Conservation (phyloP, 2,888 invertebrate species). For the Entomobrya proxima region DNA sequence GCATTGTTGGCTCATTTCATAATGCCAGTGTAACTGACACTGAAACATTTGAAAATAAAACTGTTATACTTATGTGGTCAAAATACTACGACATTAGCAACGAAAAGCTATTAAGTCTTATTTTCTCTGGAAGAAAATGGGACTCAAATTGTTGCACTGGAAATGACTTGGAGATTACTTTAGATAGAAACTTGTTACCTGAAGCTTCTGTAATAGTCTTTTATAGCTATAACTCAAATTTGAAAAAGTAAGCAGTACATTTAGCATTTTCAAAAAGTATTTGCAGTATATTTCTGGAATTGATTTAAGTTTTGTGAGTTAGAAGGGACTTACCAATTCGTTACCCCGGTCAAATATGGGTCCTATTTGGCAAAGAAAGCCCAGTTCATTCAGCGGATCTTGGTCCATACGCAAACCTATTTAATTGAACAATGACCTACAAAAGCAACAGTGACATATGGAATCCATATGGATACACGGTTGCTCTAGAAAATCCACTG, state of each 20-base stretch:
- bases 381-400: too few species aligned
- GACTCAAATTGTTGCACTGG: neutral
- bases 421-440: too few species aligned
- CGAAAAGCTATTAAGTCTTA: neutral
- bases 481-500: too few species aligned
- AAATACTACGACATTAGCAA: neutral
- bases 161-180: neutral
- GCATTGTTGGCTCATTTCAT: too few species aligned
- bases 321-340: too few species aligned
- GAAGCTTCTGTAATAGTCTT: slow-evolving; percentile 15
- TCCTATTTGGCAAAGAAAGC: too few species aligned
- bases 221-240: slow-evolving; percentile 2
- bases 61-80: slow-evolving; percentile 29
- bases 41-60: neutral
- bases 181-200: neutral
- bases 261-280: neutral
- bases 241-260: slow-evolving; percentile 11
- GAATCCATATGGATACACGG: too few species aligned
- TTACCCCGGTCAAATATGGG: too few species aligned
- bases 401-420: too few species aligned
- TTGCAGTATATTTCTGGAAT: neutral
- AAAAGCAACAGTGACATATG: too few species aligned
- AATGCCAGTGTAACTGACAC: too few species aligned
- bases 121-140: slow-evolving; percentile 7
- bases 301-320: too few species aligned